A percentile compares a stretch with the other conserved stretches of the same genome.
These are phyloP conservation scores for Zaprionus bogoriensis DNA, from an alignment of 2,888 invertebrate genomes.

Conservation along the genomic window DNA sequence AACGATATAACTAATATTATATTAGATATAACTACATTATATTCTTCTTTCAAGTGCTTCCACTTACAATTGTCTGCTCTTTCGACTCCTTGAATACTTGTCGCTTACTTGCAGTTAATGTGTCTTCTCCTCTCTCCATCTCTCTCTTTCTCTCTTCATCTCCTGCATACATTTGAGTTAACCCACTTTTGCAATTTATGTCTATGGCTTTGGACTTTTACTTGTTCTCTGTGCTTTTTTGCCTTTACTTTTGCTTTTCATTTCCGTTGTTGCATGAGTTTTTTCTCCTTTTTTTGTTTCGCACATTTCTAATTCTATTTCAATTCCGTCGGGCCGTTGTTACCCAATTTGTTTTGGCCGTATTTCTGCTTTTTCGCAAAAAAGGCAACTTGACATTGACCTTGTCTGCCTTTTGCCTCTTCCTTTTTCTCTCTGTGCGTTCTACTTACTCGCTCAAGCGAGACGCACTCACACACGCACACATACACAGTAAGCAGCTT, in stretches of 20 bases:
- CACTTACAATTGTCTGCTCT: too few relatives aligned
- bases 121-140: too few relatives aligned
- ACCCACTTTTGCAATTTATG: slow-evolving; percentile 26
- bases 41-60: too few relatives aligned
- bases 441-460: slow-evolving; percentile 56
- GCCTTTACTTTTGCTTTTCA: slow-evolving; percentile 22
- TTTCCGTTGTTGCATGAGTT: slow-evolving; percentile 31
- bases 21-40: too few relatives aligned
- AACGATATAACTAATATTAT: too few relatives aligned
- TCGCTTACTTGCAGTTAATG: too few relatives aligned
- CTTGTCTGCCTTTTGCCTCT: slow-evolving; percentile 33
- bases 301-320: slow-evolving; percentile 29
- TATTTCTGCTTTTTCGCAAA: background rate
- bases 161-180: too few relatives aligned
- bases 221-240: slow-evolving; percentile 12
- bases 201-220: slow-evolving; percentile 1
- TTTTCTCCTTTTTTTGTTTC: background rate
- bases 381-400: slow-evolving; percentile 54
- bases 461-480: slow-evolving; percentile 13
- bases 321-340: slow-evolving; percentile 28
- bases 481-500: slow-evolving; percentile 39
- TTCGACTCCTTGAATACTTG: too few relatives aligned
- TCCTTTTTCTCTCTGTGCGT: slow-evolving; percentile 15
- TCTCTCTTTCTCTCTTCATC: too few relatives aligned
- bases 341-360: slow-evolving; percentile 43